Percentiles rank a stretch among this genome's conserved stretches.
These are phyloP conservation scores for Amblyraja radiata DNA, from an alignment of 2,797 vertebrate genomes.

Conservation along the genomic window DNA sequence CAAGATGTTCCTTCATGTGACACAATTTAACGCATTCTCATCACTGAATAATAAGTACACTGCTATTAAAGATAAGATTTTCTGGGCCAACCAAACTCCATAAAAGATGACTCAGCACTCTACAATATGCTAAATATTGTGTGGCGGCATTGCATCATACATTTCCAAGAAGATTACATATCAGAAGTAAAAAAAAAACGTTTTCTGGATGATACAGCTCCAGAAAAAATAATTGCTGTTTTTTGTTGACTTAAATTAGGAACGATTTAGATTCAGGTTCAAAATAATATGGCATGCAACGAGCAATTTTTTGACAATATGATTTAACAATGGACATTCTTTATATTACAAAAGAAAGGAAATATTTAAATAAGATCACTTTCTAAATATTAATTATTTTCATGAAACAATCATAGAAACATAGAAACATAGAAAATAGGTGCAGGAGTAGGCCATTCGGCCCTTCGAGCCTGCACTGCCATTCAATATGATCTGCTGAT, in stretches of 20 bases:
- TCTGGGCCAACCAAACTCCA: not conserved
- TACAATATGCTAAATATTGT: conserved; percentile 52
- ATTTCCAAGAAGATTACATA: conserved; percentile 47
- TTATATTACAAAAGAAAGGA: conserved; percentile 2
- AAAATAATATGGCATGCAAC: not conserved
- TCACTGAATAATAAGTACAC: conserved; percentile 12
- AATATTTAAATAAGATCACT: not conserved
- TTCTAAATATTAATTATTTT: not conserved
- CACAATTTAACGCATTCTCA: not conserved
- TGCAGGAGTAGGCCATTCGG: too few relatives aligned
- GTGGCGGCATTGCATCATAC: conserved; percentile 54
- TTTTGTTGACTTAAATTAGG: not conserved
- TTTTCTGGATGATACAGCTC: not conserved
- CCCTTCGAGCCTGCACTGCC: too few relatives aligned
- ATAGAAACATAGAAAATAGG: too few relatives aligned
- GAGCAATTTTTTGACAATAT: not conserved
- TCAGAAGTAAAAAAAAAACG: not conserved
- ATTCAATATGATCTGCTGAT: too few relatives aligned
- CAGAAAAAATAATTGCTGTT: not conserved
- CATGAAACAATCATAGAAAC: not conserved
- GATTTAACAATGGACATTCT: not conserved
- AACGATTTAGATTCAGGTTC: not conserved
- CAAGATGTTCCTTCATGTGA: conserved; percentile 12
- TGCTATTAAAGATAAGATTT: conserved; percentile 28
- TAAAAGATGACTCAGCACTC: conserved; percentile 63